These are phyloP conservation scores for Hucho hucho DNA, from an alignment of 2,113 vertebrate species.

Conservation along the genomic window DNA sequence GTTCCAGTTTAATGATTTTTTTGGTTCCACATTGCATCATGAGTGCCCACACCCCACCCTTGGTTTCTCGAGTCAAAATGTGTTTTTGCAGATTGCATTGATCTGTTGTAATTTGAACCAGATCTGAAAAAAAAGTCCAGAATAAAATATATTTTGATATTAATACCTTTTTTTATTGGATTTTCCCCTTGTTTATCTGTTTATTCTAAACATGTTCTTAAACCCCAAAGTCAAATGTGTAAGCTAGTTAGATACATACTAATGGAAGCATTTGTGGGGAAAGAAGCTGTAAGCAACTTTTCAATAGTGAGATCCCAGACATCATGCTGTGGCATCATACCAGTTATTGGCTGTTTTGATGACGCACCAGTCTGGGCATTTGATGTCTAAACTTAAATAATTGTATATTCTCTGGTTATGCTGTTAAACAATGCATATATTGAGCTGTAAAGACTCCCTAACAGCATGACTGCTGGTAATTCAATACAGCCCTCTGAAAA, in stretches of 20 bases:
- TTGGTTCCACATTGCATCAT: conserved; percentile 76
- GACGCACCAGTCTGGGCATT: too few relatives aligned
- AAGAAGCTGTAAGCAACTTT: too few relatives aligned
- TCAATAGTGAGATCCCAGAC: too few relatives aligned
- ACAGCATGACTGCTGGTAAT: too few relatives aligned
- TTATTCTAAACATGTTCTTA: not conserved
- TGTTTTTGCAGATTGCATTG: conserved; percentile 89
- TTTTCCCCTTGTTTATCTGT: conserved; percentile 55
- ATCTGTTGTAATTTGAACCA: conserved; percentile 97
- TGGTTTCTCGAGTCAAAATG: conserved; percentile 66
- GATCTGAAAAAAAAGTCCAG: conserved; percentile 96
- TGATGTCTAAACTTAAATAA: too few relatives aligned
- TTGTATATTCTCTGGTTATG: too few relatives aligned
- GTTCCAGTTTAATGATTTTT: conserved; percentile 48
- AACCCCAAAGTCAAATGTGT: not conserved
- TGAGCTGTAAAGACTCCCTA: too few relatives aligned
- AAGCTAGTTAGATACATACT: not conserved
- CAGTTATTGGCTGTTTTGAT: too few relatives aligned
- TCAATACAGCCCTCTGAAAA: too few relatives aligned
- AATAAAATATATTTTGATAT: conserved; percentile 99
- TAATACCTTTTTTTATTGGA: conserved; percentile 61
- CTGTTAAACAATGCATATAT: too few relatives aligned
- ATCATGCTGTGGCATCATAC: too few relatives aligned
- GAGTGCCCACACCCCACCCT: conserved; percentile 66
- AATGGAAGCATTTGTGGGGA: too few relatives aligned